Base-by-base conservation (phyloP, 2,797 vertebrate species). In the Atherinosoma microstoma region DNA sequence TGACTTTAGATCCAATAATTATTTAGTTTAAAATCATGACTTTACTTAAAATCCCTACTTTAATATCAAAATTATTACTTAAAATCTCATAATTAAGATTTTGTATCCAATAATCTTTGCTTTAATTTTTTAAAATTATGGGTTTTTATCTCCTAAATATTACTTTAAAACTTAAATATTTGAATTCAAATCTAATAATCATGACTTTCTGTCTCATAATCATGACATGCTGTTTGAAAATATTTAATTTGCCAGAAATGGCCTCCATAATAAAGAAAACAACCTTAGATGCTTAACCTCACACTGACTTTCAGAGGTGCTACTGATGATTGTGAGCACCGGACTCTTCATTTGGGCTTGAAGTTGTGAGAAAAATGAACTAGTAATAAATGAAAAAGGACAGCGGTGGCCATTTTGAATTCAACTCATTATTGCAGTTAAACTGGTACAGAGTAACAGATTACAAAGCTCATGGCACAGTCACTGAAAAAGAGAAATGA, bases 371-470 rank as follows among this genome's bases (percentile, higher is more conserved):
- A 59, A 73, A 65, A 73, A 45, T 45, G 18, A 47, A 47, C 20
- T 45, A 20, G 24, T 15, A 27, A 24, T 6, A 29, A 56, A 56
- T 27, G 89, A 27, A 76, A 86, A 86, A 86, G 75, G 84, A 93
- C 91, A 91, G 74, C 65, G 83, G 80, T 68, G 79, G 80, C 82
- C 36, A 51, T 87, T 90, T 92, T 86, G 75, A 90, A 92, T 91
- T 92, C 85, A 93, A 91, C 90, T 92, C 88, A 91, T 93, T 92
- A 93, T 92, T 93, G 92, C 92, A 93, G 90, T 91, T 91, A 92
- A 93, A 89, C 87, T 90, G 87, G 91, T 93, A 93, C 91, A 91
- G 87, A 90, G 84, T 89, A 91, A 90, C 84, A 89, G 87, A 92
- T 90, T 91, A 92, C 89, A 91, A 92, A 92, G 85, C 88, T 91